Base-by-base conservation (phyloP, 1,140 invertebrate species). In the Spodoptera frugiperda region DNA sequence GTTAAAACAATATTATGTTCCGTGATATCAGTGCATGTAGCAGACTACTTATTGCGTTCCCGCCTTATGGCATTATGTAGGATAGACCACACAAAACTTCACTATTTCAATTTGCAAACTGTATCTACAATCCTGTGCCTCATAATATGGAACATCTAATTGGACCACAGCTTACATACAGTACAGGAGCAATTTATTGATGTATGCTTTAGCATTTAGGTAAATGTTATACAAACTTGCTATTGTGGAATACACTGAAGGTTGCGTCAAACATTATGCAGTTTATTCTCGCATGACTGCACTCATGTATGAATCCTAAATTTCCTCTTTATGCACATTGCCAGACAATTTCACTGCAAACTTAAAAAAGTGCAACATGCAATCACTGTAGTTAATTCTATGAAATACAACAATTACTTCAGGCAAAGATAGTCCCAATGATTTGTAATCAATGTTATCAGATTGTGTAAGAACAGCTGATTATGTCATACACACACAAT, bases 301-400 rank as follows among this genome's bases (percentile, higher is more conserved):
- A 49, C 33, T 71, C 68, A 71, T 55, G 68, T 71, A 71, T 55
- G 51, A 71, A 71, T 46, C 68, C 67, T 19, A n/a, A 53, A 48
- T 68, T 51, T 71, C 12, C 68, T 65, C 30, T 54, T 25, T 33
- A 46, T 53, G 53, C 68, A 71, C 12, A 17, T 2, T 67, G 49
- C 5, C 30, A 39, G 14, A 3, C 12, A 4, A 54, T 70, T 71
- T 71, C 51, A 71, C 67, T 71, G 44, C 33, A 44, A 68, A 68
- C 48, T 25, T 14, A 46, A 65, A 65, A 65, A 68, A 68, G 9
- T 17, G 17, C 21, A 49, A 51, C 21, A 68, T 51, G 48, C 63
- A 65, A 65, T 14, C 44, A 65, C 46, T 65, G 12, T 65, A 21
- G 21, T 46, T 55, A 39, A 0, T 39, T 8, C 4, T n/a, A 10